Evolutionary conservation across 2,113 vertebrate genomes (phyloP).

Genomic region (Terrapene triunguis): DNA sequence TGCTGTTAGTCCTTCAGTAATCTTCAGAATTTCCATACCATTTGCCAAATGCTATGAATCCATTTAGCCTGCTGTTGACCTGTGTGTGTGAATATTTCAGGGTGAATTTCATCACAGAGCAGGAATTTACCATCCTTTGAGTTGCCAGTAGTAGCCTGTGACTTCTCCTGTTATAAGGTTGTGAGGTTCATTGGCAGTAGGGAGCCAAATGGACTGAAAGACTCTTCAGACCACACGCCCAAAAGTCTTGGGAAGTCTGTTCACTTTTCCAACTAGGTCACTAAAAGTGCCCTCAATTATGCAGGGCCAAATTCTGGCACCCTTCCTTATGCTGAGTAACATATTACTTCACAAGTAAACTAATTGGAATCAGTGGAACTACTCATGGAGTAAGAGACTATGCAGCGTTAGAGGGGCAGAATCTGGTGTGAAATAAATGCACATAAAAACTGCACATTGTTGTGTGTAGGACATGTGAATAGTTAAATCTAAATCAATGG

Average conservation of each 20-base stretch:
- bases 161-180: constrained; percentile 13
- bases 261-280: not conserved
- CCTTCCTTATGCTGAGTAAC: not conserved
- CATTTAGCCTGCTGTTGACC: constrained; percentile 67
- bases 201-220: not conserved
- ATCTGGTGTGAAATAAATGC: not conserved
- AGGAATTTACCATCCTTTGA: constrained; percentile 36
- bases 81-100: constrained; percentile 51
- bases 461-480: too few species aligned
- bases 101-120: constrained; percentile 48
- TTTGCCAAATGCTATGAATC: constrained; percentile 61
- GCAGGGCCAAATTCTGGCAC: not conserved
- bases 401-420: not conserved
- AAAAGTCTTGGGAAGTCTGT: not conserved
- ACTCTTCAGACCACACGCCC: not conserved
- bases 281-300: not conserved
- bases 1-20: constrained; percentile 40
- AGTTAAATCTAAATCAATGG: not conserved
- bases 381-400: not conserved
- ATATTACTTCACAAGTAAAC: not conserved
- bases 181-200: not conserved
- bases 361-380: not conserved
- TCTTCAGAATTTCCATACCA: constrained; percentile 64
- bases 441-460: not conserved
- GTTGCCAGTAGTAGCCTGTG: constrained; percentile 5